A percentile compares a stretch with the other conserved stretches of the same genome.
Evolutionary conservation across 2,797 vertebrate genomes (phyloP).

Genomic region (Hyperoplus lanceolatus): DNA sequence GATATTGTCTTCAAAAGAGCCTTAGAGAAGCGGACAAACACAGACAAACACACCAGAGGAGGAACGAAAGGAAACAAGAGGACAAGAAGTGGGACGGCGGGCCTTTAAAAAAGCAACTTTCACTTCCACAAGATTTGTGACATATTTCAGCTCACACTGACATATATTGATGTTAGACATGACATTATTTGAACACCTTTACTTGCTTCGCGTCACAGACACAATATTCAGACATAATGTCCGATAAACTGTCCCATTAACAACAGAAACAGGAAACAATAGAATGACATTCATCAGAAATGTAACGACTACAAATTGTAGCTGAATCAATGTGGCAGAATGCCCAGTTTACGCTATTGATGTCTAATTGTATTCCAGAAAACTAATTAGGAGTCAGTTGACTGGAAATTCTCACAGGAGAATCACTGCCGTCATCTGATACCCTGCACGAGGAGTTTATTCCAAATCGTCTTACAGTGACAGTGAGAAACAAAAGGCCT

Average conservation of each 20-base stretch:
- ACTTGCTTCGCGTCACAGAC: not conserved
- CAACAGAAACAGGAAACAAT: constrained; percentile 37
- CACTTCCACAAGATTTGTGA: constrained; percentile 10
- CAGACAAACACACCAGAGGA: constrained; percentile 15
- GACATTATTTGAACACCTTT: constrained; percentile 29
- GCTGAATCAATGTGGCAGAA: constrained; percentile 83
- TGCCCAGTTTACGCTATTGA: constrained; percentile 76
- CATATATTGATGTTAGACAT: too few relatives aligned
- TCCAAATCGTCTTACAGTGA: constrained; percentile 63
- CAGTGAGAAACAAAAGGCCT: constrained; percentile 63
- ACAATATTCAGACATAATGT: constrained; percentile 30
- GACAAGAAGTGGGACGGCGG: constrained; percentile 22
- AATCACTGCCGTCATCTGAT: constrained; percentile 79
- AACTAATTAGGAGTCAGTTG: constrained; percentile 89
- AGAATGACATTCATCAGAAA: constrained; percentile 56
- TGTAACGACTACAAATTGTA: constrained; percentile 73
- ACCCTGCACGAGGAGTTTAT: constrained; percentile 69
- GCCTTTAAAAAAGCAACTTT: constrained; percentile 3
- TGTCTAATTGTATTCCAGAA: constrained; percentile 90
- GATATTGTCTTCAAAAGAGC: constrained; percentile 48
- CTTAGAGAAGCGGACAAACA: constrained; percentile 13
- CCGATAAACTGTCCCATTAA: constrained; percentile 32
- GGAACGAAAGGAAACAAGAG: constrained; percentile 21
- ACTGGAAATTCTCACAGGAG: constrained; percentile 84
- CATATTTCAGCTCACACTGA: constrained; percentile 2